Base-by-base conservation (phyloP, 1,140 invertebrate species). In the Ceratina australensis region DNA sequence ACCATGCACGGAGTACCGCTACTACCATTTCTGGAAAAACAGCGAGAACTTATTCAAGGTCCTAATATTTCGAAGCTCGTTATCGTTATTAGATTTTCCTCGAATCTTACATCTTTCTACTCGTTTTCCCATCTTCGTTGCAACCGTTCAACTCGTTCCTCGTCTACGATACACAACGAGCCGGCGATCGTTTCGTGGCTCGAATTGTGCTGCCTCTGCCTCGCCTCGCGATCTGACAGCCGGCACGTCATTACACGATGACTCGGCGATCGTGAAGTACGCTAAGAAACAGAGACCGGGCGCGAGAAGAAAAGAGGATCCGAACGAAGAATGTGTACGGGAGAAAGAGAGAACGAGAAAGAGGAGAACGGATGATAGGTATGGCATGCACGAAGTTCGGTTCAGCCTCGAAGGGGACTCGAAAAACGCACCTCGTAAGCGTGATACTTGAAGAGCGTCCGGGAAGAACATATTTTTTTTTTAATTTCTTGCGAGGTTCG, bases 161-260 rank as follows among this genome's bases (percentile, higher is more conserved):
- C 81, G 26, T 80, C 57, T 52, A 84, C 73, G 82, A 60, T 80
- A 71, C 74, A 73, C 81, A n/a, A n/a, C 81, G 33, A 42, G 33
- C 33, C 49, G 56, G 72, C 74, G 79, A 85, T 85, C 83, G 82
- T 84, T 86, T 82, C 80, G 83, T 80, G 77, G 72, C 69, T 80
- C 76, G 73, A 85, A 82, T 78, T 71, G 74, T 78, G 64, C 72
- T 73, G 61, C 80, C 80, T 73, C 66, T 42, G 78, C 82, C 74
- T 83, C 83, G 84, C 81, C 69, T 77, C 78, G 79, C 71, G 72
- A 80, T 82, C 88, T 89, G 90, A 90, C 90, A 91, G 86, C 86
- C 89, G 85, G 90, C 85, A 87, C 91, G 88, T 91, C 90, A 92
- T 92, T 92, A 92, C 90, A 91, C 84, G 89, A 88, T 91, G 91